Base-by-base conservation (phyloP, 1,140 invertebrate species). In the Hylyphantes graminicola region DNA sequence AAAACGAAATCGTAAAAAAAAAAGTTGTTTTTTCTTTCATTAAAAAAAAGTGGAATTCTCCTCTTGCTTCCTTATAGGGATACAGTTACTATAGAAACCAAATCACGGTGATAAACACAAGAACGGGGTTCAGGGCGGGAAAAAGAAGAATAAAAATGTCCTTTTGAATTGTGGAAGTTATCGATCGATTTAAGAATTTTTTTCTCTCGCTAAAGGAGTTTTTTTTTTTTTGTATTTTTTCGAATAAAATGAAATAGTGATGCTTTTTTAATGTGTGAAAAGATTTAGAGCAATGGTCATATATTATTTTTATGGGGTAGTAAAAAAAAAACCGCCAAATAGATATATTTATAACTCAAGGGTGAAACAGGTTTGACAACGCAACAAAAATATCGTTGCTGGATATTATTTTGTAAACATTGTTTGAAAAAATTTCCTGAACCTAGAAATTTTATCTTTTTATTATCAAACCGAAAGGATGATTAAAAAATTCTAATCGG, bases 101-200 rank as follows among this genome's bases (percentile, higher is more conserved):
- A 76, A 76, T 76, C 59, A 64, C 55, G 21, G 17, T 61, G 59
- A 63, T 76, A 76, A 74, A 74, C 55, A 57, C 68, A 70, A 70
- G 68, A 15, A 51, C 35, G 68, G 68, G 53, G 51, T 13, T 74
- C 17, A 8, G 6, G 11, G 35, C 21, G 35, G 35, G 57, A 74
- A 57, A 57, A 13, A 9, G n/a, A 19, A n/a, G 63, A 65, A 65
- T n/a, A 19, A 19, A 19, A 65, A n/a, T 70, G 35, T 51, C 35
- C 35, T 2, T n/a, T 35, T 35, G 35, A 59, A 59, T 15, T 70
- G 51, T 2, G 68, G 50, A 51, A 70, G 54, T 74, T 59, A 74
- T 74, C 54, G 72, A 74, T 74, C 54, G 50, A 70, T 53, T 51
- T 50, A 70, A 70, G 54, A 9, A 19, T 51, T 68, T 68, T 68